Evolutionary conservation across 1,140 invertebrate species (phyloP).

Genomic region (Lerema accius): DNA sequence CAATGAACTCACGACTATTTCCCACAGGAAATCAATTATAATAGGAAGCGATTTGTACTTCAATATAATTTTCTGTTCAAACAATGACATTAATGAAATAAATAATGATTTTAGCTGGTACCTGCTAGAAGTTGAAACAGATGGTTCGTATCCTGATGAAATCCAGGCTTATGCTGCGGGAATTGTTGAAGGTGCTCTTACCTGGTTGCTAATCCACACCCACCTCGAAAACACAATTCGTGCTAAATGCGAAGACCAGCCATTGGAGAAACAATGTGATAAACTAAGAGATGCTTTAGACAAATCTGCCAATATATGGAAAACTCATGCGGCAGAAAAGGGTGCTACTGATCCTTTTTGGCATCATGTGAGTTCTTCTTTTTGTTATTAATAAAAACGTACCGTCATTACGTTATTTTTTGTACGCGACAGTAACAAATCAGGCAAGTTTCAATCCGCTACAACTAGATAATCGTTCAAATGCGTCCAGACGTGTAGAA

Average conservation of each 20-base stretch:
- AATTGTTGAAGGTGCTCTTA: constrained; percentile 92
- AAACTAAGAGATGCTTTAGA: constrained; percentile 86
- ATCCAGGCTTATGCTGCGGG: constrained; percentile 95
- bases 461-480: too few species aligned
- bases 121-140: constrained; percentile 90
- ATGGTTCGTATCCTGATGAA: constrained; percentile 87
- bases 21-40: too few species aligned
- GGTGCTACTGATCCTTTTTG: constrained; percentile 87
- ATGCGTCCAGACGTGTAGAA: too few species aligned
- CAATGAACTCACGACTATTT: too few species aligned
- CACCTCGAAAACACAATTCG: constrained; percentile 91
- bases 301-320: constrained; percentile 86
- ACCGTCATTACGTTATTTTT: background rate
- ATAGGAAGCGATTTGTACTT: background rate
- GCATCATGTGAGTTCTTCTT: constrained; percentile 87
- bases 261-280: constrained; percentile 86
- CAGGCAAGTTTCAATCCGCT: too few species aligned
- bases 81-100: too few species aligned
- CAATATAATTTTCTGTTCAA: background rate
- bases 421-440: too few species aligned
- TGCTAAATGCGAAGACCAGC: constrained; percentile 86
- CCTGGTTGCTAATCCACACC: constrained; percentile 91
- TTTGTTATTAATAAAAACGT: background rate
- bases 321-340: constrained; percentile 78
- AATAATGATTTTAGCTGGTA: constrained; percentile 85